phyloP scores from a whole-genome alignment of 2,888 invertebrate species.

The Mimachlamys varia region DNA sequence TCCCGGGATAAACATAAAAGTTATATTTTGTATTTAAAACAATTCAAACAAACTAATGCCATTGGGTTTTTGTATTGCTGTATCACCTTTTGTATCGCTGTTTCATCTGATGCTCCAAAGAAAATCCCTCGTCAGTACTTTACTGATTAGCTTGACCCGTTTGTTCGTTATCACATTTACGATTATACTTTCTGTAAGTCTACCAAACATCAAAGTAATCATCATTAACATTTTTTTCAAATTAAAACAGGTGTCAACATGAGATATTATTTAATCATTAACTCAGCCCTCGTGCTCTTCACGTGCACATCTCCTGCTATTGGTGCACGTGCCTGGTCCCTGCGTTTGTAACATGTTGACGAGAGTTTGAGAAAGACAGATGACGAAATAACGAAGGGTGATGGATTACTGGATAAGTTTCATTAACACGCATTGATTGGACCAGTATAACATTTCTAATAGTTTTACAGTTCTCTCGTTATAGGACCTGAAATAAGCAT shows the following conservation, averaged over 20 bases:
- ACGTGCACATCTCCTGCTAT: background rate
- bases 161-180: too few species aligned
- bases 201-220: too few species aligned
- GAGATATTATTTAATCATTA: background rate
- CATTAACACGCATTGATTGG: conserved; percentile 3
- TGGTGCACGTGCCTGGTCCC: background rate
- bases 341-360: background rate
- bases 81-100: too few species aligned
- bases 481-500: background rate
- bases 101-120: too few species aligned
- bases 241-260: too few species aligned
- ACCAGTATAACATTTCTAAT: background rate
- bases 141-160: too few species aligned
- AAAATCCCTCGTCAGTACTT: too few species aligned
- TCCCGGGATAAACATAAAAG: background rate
- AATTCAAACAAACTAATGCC: too few species aligned
- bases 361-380: background rate
- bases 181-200: too few species aligned
- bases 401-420: background rate
- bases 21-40: too few species aligned
- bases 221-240: too few species aligned
- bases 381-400: background rate
- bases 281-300: background rate
- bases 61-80: too few species aligned
- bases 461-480: background rate